Evolutionary conservation across 2,797 vertebrate species (phyloP).

Genomic region (Onychomys arenicola): DNA sequence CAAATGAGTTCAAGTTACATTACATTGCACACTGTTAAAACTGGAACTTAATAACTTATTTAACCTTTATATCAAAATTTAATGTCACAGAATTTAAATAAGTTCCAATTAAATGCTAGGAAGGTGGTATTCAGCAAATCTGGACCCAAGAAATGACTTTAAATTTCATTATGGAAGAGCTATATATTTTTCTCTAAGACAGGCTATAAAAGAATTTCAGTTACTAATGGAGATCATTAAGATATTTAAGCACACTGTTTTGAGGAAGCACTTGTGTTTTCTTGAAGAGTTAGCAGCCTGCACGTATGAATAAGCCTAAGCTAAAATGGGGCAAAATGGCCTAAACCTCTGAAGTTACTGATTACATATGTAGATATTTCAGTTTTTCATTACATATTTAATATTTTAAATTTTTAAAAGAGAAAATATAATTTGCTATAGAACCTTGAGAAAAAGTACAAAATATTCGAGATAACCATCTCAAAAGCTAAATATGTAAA

Average conservation of each 20-base stretch:
- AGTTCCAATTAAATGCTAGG: conserved; percentile 32
- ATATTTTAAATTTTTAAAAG: background rate
- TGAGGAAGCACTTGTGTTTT: conserved; percentile 34
- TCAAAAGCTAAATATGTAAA: conserved; percentile 17
- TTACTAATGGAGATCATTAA: conserved; percentile 2
- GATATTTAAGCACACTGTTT: conserved; percentile 45
- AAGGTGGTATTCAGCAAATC: background rate
- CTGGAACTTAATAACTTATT: conserved; percentile 25
- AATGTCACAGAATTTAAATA: conserved; percentile 12
- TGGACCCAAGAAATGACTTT: conserved; percentile 3
- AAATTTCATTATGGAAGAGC: background rate
- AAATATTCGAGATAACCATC: conserved; percentile 40
- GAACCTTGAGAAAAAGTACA: conserved; percentile 42
- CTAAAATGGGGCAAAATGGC: background rate
- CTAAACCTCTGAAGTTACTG: conserved; percentile 27
- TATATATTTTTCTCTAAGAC: conserved; percentile 56
- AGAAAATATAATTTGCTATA: conserved; percentile 20
- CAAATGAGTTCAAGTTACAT: background rate
- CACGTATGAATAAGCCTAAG: background rate
- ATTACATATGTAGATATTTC: conserved; percentile 52
- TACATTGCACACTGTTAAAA: background rate
- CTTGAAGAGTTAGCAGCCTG: background rate
- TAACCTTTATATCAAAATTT: conserved; percentile 23
- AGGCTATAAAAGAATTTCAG: conserved; percentile 29
- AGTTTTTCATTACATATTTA: background rate